Conservation (phyloP, 2,888 invertebrate genomes). For the Noctua janthina region DNA sequence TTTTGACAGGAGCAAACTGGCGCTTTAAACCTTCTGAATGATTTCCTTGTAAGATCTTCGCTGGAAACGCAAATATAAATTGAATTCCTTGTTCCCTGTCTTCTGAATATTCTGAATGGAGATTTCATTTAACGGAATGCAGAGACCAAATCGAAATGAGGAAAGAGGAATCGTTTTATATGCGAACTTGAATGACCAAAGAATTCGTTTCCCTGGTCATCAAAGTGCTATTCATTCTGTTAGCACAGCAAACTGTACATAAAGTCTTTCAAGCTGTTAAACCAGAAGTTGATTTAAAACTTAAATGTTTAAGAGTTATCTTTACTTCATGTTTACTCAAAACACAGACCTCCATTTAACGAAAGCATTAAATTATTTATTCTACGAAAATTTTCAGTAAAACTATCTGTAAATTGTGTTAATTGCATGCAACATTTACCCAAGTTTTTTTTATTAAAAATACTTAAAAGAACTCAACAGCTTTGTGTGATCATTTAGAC, state of each 20-base stretch:
- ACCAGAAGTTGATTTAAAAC: conserved; percentile 13
- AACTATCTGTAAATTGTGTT: conserved; percentile 25
- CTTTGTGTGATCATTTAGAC: conserved; percentile 51
- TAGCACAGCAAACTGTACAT: conserved; percentile 24
- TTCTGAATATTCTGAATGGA: conserved; percentile 75
- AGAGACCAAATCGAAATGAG: conserved; percentile 63
- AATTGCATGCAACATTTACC: conserved; percentile 1
- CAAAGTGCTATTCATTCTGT: conserved; percentile 11
- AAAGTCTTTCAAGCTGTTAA: conserved; percentile 18
- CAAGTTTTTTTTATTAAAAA: conserved; percentile 44
- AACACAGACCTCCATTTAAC: not conserved
- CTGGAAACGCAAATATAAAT: conserved; percentile 76
- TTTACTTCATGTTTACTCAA: conserved; percentile 25
- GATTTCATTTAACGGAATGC: conserved; percentile 66
- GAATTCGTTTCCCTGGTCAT: conserved; percentile 30
- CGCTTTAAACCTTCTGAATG: conserved; percentile 73
- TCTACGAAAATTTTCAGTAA: not conserved
- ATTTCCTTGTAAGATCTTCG: conserved; percentile 75
- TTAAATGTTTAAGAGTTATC: conserved; percentile 14
- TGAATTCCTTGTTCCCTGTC: conserved; percentile 77
- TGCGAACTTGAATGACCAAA: conserved; percentile 41
- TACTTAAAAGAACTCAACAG: conserved; percentile 31
- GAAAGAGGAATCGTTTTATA: conserved; percentile 50
- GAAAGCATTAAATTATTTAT: conserved; percentile 9
- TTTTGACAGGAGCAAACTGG: conserved; percentile 60